Evolutionary conservation across 2,797 vertebrate genomes (phyloP).

Genomic region (Huso huso): DNA sequence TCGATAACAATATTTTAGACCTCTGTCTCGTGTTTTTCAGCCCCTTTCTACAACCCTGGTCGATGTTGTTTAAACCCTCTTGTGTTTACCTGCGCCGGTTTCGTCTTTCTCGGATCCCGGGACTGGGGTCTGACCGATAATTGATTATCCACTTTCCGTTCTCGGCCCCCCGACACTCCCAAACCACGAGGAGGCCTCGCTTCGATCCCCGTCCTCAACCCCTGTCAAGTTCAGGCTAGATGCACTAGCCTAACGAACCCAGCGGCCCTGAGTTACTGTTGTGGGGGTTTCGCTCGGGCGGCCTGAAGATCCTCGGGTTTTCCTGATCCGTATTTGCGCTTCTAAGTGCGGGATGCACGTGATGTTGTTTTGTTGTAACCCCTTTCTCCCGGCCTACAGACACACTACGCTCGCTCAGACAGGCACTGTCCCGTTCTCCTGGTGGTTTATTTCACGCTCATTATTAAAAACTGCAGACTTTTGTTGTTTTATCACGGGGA

Average conservation of each 20-base stretch:
- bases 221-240: conserved; percentile 29
- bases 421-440: not conserved
- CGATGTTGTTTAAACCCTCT: conserved; percentile 24
- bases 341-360: conserved; percentile 49
- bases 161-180: conserved; percentile 54
- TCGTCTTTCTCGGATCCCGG: conserved; percentile 27
- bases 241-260: conserved; percentile 15
- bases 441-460: not conserved
- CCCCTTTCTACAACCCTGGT: not conserved
- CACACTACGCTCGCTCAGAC: conserved; percentile 22
- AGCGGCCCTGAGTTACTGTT: conserved; percentile 24
- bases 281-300: conserved; percentile 45
- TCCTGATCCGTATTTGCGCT: conserved; percentile 46
- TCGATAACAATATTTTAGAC: no score
- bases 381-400: conserved; percentile 26
- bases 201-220: conserved; percentile 53
- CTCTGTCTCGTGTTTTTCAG: not conserved
- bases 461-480: conserved; percentile 16
- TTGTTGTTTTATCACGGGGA: not conserved
- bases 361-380: conserved; percentile 34
- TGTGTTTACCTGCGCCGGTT: conserved; percentile 43
- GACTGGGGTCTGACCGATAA: conserved; percentile 25
- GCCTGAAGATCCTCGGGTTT: conserved; percentile 53
- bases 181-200: conserved; percentile 51
- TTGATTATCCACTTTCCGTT: conserved; percentile 41